Base-by-base conservation (phyloP, 1,140 invertebrate species). In the Doryteuthis pealeii region DNA sequence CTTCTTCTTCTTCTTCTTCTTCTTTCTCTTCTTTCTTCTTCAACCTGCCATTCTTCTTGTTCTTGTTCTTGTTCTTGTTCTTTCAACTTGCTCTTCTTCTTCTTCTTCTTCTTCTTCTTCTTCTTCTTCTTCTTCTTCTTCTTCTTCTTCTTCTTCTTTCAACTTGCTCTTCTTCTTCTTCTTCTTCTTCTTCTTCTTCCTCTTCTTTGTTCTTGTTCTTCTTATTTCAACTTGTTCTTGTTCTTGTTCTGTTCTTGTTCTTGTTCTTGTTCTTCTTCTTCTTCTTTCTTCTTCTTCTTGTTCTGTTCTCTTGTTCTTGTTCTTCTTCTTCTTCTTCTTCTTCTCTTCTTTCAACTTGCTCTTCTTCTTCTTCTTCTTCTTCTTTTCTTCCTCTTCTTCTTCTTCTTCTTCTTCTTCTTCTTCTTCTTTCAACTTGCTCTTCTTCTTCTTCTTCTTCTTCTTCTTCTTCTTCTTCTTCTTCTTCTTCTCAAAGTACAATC, bases 371-470 rank as follows among this genome's bases (percentile, higher is more conserved):
- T 82, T 96, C 96, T 88, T 96, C 95, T 85, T 96, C 96, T 15
- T 96, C n/a, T 95, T 18, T 95, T 95, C 67, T 95, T 90, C 73
- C 96, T 87, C 86, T 97, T 90, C 87, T 97, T 95, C 85, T 96
- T 89, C 1, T 95, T 96, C 88, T 96, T 95, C 90, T 96, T 96
- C 81, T 95, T 93, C 74, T 58, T 67, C 73, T 67, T 49, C 33
- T 35, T 45, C 71, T 74, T n/a, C n/a, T n/a, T n/a, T n/a, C n/a
- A n/a, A n/a, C n/a, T n/a, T n/a, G n/a, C n/a, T n/a, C n/a, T n/a
- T 31, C 33, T 74, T 35, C 43, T 45, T 35, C 43, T 31, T 45
- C 30, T 65, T 31, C 43, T 35, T 32, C n/a, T n/a, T n/a, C n/a
- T n/a, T n/a, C n/a, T n/a, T n/a, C n/a, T n/a, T n/a, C n/a, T n/a